These are phyloP conservation scores for Pterophyllum scalare DNA, from an alignment of 2,113 vertebrate genomes.

Conservation along the genomic window DNA sequence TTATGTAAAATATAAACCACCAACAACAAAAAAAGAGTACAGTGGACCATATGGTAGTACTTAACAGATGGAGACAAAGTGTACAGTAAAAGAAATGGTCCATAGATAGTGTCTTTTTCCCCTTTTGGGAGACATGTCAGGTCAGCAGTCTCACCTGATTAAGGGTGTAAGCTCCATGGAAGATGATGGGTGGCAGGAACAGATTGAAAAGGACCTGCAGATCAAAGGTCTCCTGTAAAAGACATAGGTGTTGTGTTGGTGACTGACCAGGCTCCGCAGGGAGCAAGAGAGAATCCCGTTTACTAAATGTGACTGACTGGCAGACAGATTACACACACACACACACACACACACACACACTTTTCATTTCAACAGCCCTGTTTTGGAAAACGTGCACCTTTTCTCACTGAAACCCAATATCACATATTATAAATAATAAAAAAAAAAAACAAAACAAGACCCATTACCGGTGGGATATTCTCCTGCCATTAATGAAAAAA, in stretches of 20 bases:
- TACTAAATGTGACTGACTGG: constrained; percentile 46
- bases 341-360: constrained; percentile 18
- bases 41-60: background rate
- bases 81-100: background rate
- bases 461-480: too few species aligned
- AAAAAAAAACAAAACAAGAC: too few species aligned
- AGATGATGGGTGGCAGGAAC: constrained; percentile 89
- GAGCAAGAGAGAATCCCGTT: constrained; percentile 28
- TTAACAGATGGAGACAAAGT: background rate
- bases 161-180: constrained; percentile 88
- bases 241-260: constrained; percentile 63
- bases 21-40: background rate
- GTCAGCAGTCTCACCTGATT: constrained; percentile 84
- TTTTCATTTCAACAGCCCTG: constrained; percentile 4
- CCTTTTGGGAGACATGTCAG: background rate
- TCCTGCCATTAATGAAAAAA: too few species aligned
- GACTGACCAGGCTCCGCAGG: constrained; percentile 54
- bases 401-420: constrained; percentile 14
- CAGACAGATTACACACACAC: constrained; percentile 34
- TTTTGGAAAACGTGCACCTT: constrained; percentile 24
- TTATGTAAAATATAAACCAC: background rate
- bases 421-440: background rate
- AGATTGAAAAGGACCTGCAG: constrained; percentile 91
- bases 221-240: constrained; percentile 89
- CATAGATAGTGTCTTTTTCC: background rate